Conservation (phyloP, 2,113 vertebrate species). For the Vanacampus margaritifer region DNA sequence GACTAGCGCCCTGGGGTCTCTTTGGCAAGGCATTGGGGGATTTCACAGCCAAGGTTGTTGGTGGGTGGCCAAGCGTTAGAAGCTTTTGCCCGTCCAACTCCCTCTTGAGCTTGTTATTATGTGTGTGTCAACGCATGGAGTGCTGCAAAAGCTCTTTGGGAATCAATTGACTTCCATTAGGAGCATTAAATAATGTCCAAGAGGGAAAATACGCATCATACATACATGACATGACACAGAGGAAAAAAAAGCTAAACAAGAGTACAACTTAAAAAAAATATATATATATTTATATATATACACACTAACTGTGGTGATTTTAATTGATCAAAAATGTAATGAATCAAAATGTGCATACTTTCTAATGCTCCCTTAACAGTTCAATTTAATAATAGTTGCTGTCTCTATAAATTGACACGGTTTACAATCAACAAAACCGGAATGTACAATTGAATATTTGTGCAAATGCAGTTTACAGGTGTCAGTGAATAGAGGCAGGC, state of each 20-base stretch:
- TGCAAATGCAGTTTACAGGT: slow-evolving; percentile 7
- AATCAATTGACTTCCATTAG: slow-evolving; percentile 2
- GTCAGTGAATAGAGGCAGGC: background rate
- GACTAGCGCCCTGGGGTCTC: background rate
- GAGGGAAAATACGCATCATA: background rate
- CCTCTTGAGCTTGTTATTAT: slow-evolving; percentile 7
- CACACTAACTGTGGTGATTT: too few relatives aligned
- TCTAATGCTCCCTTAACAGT: background rate
- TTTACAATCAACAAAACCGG: background rate
- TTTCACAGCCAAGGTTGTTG: slow-evolving; percentile 18
- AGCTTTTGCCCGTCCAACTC: slow-evolving; percentile 11
- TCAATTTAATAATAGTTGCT: background rate
- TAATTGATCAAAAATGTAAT: too few relatives aligned
- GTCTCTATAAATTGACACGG: background rate
- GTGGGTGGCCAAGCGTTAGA: slow-evolving; percentile 13
- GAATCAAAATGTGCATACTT: too few relatives aligned
- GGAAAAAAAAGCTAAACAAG: too few relatives aligned
- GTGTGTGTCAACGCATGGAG: slow-evolving; percentile 1
- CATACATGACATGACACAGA: background rate
- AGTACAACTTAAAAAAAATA: too few relatives aligned
- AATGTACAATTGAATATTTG: background rate
- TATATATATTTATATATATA: too few relatives aligned
- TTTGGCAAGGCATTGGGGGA: background rate
- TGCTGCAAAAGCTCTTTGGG: background rate
- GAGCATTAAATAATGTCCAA: background rate